These are phyloP conservation scores for Acheta domesticus DNA, from an alignment of 2,888 invertebrate genomes.

Conservation along the genomic window DNA sequence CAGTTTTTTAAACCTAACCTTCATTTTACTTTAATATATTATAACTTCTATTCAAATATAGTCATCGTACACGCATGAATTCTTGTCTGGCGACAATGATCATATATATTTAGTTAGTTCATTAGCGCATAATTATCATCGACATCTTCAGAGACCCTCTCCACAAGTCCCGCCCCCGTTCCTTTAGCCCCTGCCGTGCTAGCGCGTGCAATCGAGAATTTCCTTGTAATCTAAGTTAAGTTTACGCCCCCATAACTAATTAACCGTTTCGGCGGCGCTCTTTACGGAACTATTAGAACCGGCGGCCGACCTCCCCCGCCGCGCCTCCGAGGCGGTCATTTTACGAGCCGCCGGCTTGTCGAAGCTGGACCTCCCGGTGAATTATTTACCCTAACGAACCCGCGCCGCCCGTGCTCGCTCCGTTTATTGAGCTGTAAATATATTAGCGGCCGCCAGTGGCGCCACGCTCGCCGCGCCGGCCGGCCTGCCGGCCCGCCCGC, in stretches of 20 bases:
- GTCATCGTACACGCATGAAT: too few species aligned
- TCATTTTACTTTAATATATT: too few species aligned
- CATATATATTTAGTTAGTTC: too few species aligned
- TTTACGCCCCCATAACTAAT: background rate
- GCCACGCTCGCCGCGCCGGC: too few species aligned
- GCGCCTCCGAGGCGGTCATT: background rate
- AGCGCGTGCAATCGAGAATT: background rate
- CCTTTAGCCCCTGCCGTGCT: too few species aligned
- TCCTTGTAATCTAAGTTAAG: slow-evolving; percentile 6
- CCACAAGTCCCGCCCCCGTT: too few species aligned
- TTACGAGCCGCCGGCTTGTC: background rate
- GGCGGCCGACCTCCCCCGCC: background rate
- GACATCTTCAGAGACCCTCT: too few species aligned
- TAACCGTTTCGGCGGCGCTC: background rate
- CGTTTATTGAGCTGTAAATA: slow-evolving; percentile 18
- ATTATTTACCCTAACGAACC: slow-evolving; percentile 9
- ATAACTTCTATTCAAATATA: too few species aligned
- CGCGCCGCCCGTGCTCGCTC: background rate
- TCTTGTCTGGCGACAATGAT: too few species aligned
- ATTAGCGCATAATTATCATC: too few species aligned
- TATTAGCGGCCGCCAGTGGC: background rate
- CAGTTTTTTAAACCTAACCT: too few species aligned
- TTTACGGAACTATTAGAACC: background rate
- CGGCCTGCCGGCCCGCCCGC: background rate
- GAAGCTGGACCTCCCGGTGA: background rate